These are phyloP conservation scores for Morus bassanus DNA, from an alignment of 2,797 vertebrate genomes.

Conservation along the genomic window DNA sequence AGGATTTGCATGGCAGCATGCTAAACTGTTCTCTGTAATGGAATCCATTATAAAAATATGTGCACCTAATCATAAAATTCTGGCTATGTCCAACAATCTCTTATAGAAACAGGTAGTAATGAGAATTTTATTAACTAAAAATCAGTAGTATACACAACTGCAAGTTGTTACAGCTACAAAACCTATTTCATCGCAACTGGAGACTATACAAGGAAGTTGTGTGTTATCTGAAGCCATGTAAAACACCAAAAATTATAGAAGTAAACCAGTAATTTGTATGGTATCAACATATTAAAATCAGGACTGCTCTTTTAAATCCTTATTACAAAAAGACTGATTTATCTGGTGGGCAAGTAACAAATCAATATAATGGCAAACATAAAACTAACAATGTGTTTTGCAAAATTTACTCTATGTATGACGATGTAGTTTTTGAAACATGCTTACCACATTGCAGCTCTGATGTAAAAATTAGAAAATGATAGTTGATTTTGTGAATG, in stretches of 20 bases:
- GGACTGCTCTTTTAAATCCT: neutral
- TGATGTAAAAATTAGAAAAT: neutral
- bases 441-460: neutral
- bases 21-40: neutral
- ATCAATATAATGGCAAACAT: constrained; percentile 23
- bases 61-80: constrained; percentile 23
- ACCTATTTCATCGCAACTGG: constrained; percentile 22
- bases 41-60: constrained; percentile 42
- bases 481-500: neutral
- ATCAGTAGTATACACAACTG: constrained; percentile 40
- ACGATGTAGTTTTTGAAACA: neutral
- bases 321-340: constrained; percentile 19
- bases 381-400: neutral
- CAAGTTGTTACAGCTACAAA: constrained; percentile 48
- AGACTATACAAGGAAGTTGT: neutral
- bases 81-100: neutral
- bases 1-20: neutral
- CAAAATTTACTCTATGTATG: neutral
- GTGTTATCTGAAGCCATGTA: neutral
- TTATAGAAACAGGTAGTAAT: constrained; percentile 30
- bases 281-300: constrained; percentile 30
- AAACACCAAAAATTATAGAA: constrained; percentile 16
- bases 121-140: constrained; percentile 68
- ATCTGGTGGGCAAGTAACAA: neutral
- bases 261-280: constrained; percentile 24